Base-by-base conservation (phyloP, 1,140 invertebrate genomes). In the Drosophila yakuba region DNA sequence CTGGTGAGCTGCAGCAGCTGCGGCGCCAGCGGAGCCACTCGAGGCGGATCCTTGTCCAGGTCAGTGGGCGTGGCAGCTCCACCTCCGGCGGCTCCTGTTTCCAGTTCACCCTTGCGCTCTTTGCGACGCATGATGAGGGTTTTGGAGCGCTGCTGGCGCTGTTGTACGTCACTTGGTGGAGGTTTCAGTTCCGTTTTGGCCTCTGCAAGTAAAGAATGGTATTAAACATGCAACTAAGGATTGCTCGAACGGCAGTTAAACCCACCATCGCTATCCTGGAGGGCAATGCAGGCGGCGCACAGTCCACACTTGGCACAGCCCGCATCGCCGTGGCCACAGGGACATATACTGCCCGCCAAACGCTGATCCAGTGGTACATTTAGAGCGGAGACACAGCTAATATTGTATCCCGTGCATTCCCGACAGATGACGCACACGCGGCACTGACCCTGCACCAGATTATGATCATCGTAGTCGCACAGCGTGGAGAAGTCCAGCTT, bases 371-470 rank as follows among this genome's bases (percentile, higher is more conserved):
- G 74, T 7, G 92, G 84, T 28, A 92, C 88, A 78, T 95, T 93
- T 51, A 95, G 94, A 54, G 96, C 95, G 60, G 96, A 97, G 28
- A 97, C 94, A 92, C 98, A 99, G 43, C 95, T 95, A 55, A 96
- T 95, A 50, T 97, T 97, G 90, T 98, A 99, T 4, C 98, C 98
- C 0, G 98, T 99, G 91, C 98, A 99, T 92, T 98, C 97, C n/a
- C 96, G 94, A 92, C 98, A 99, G 20, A 97, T 93, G 3, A 96
- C 96, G 91, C 98, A 99, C 36, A 92, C 91, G 0, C 91, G 81
- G 38, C 92, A 92, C 69, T 91, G 91, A 0, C 91, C 92, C 67
- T 92, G 91, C 17, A 91, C 90, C 36, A 92, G 11, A 45, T 80
- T 88, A 32, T 92, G 92, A 35, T 92, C 92, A 50, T 92, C 92